These are phyloP conservation scores for Anaspis maculata DNA, from an alignment of 2,888 invertebrate species.

Conservation along the genomic window DNA sequence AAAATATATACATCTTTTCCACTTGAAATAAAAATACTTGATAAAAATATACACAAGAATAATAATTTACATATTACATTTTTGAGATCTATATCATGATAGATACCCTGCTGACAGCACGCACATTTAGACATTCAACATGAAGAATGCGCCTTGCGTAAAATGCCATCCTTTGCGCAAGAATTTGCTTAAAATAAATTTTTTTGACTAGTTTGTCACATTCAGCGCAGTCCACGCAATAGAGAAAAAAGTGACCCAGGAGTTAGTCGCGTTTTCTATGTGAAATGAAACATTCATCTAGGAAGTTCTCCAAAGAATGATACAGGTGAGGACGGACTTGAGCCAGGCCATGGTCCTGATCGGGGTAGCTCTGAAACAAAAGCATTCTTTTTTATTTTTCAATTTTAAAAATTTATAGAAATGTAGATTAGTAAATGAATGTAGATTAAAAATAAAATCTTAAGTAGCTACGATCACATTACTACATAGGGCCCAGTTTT, in stretches of 20 bases:
- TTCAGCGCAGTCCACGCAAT: slow-evolving; percentile 7
- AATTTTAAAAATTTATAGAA: too few species aligned
- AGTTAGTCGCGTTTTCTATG: too few species aligned
- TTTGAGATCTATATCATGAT: slow-evolving; percentile 11
- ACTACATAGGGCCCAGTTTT: too few species aligned
- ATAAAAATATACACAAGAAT: slow-evolving; percentile 10
- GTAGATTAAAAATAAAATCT: too few species aligned
- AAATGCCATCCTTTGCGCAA: neutral
- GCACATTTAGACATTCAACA: slow-evolving; percentile 6
- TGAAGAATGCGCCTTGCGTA: too few species aligned
- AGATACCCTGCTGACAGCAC: slow-evolving; percentile 10
- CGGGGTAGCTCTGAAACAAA: slow-evolving; percentile 88
- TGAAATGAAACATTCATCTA: slow-evolving; percentile 56
- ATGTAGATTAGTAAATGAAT: too few species aligned
- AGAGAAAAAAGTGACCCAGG: too few species aligned
- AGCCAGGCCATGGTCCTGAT: slow-evolving; percentile 82
- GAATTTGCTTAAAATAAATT: neutral
- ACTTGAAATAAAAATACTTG: neutral
- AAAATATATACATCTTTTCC: slow-evolving; percentile 14
- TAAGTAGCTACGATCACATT: too few species aligned
- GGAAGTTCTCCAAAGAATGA: slow-evolving; percentile 80
- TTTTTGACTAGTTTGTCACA: slow-evolving; percentile 12
- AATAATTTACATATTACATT: neutral
- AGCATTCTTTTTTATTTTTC: slow-evolving; percentile 2
- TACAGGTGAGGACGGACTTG: slow-evolving; percentile 82